Conservation (phyloP, 1,140 invertebrate genomes). For the Drosophila ananassae region DNA sequence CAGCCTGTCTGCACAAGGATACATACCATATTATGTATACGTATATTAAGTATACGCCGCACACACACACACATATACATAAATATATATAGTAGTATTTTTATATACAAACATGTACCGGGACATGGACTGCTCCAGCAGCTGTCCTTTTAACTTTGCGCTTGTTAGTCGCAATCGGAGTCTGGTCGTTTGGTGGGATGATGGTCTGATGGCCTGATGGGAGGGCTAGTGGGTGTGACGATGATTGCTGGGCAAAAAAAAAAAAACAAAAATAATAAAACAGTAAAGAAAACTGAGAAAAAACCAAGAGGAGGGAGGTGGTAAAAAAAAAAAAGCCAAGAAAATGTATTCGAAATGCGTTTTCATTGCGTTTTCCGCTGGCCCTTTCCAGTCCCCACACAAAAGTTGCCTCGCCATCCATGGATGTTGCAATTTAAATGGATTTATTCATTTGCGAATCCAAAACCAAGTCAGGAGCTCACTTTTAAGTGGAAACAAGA, state of each 20-base stretch:
- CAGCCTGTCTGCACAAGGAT: constrained; percentile 18
- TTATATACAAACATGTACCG: constrained; percentile 33
- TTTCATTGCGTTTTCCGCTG: constrained; percentile 49
- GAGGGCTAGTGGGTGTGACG: neutral
- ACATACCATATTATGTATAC: constrained; percentile 6
- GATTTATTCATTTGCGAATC: constrained; percentile 74
- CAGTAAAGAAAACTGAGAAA: constrained; percentile 1
- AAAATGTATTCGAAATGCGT: constrained; percentile 64
- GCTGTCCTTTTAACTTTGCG: constrained; percentile 71
- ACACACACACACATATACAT: constrained; percentile 3
- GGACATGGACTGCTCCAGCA: constrained; percentile 29
- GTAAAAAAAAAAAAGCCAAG: constrained; percentile 31
- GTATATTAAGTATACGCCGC: constrained; percentile 28
- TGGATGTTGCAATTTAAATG: constrained; percentile 80
- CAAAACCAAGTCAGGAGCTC: constrained; percentile 1
- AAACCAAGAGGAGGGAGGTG: too few species aligned
- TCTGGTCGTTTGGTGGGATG: neutral
- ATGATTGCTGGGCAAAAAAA: constrained; percentile 27
- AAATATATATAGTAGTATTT: constrained; percentile 17
- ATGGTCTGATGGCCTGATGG: neutral
- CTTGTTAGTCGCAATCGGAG: constrained; percentile 56
- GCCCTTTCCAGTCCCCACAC: neutral
- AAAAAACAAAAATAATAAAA: neutral
- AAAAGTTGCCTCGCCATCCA: constrained; percentile 54
- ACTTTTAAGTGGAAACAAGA: neutral